Conservation (phyloP, 2,797 vertebrate species). For the Epinephelus coioides region DNA sequence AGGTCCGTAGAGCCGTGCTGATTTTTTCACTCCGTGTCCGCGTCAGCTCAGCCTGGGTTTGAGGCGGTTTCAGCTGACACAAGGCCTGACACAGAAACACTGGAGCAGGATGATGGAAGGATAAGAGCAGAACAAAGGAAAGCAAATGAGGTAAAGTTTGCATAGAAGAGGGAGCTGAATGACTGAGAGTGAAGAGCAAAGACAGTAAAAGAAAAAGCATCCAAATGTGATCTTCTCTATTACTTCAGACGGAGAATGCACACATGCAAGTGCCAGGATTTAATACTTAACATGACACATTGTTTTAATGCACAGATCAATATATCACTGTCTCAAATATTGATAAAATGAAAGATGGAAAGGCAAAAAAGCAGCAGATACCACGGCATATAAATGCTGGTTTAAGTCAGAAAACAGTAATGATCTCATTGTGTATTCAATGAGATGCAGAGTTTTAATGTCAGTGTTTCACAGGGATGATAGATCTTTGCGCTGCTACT, state of each 20-base stretch:
- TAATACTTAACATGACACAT: conserved; percentile 42
- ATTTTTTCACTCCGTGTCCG: conserved; percentile 52
- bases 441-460: conserved; percentile 59
- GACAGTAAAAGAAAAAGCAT: conserved; percentile 30
- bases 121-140: conserved; percentile 68
- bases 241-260: conserved; percentile 48
- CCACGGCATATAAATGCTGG: not conserved
- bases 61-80: conserved; percentile 68
- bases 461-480: conserved; percentile 60
- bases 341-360: conserved; percentile 18
- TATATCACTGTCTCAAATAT: conserved; percentile 26
- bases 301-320: conserved; percentile 43
- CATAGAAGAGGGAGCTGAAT: conserved; percentile 56
- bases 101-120: conserved; percentile 55
- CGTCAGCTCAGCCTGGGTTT: conserved; percentile 63
- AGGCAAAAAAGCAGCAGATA: conserved; percentile 10
- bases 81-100: conserved; percentile 56
- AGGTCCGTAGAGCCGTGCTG: conserved; percentile 65
- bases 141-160: conserved; percentile 64
- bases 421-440: conserved; percentile 52
- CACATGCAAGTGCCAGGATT: conserved; percentile 33
- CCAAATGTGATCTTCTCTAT: conserved; percentile 50
- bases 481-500: conserved; percentile 60
- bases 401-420: conserved; percentile 25
- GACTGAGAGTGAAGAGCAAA: conserved; percentile 49